Base-by-base conservation (phyloP, 2,797 vertebrate genomes). In the Chaenodraco wilsoni region DNA sequence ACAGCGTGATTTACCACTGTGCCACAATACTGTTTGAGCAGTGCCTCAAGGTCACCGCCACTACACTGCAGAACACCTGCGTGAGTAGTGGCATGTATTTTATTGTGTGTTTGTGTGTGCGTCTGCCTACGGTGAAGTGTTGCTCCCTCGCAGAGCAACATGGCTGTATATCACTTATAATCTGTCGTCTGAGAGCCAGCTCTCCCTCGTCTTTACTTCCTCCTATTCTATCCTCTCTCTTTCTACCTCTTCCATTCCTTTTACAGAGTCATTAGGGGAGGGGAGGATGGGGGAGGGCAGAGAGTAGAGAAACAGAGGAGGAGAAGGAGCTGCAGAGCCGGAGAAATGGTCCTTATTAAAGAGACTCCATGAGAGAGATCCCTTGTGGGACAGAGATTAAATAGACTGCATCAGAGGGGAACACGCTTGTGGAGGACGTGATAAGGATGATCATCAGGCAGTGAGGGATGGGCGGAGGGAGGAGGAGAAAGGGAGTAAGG, bases 341-440 rank as follows among this genome's bases (percentile, higher is more conserved):
- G 87, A 93, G 81, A 90, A 91, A 91, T 72, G 90, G 93, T 93
- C 93, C 95, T 94, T 94, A 93, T 94, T 95, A 93, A 90, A 91
- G 90, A 93, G 86, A 84, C 89, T 89, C 85, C 86, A 87, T 91
- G 89, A 83, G 88, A 91, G 90, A 90, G 89, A 94, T 93, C 92
- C 93, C 93, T 92, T 84, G 84, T 86, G 95, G 91, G 89, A 90
- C 75, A 56, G 78, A 92, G 91, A 94, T 93, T 94, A 95, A 94
- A 95, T 94, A 92, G 93, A 91, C 89, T 91, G 88, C 86, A 83
- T 94, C 91, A 92, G 84, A 90, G 82, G 91, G 93, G 93, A 92
- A 83, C 62, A 81, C 65, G 72, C 81, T 82, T 4, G 31, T 64
- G 72, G 82, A 88, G 82, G 87, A 93, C 73, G 77, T 78, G 85